Base-by-base conservation (phyloP, 2,888 invertebrate species). In the Hydroisotoma schaefferi region DNA sequence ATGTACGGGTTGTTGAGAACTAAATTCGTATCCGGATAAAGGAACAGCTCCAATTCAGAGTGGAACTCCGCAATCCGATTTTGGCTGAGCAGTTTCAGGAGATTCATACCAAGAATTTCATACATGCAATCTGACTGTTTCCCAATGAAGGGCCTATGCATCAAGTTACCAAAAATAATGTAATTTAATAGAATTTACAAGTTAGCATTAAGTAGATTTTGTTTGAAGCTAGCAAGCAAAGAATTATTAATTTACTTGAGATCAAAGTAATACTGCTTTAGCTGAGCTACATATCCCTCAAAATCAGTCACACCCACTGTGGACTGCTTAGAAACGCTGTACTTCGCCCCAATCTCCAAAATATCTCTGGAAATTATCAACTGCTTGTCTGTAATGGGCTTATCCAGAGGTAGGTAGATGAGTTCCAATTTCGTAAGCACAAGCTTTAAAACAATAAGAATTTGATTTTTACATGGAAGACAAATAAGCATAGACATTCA, bases 201-300 rank as follows among this genome's bases (percentile, higher is more conserved):
- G 33, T 15, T 33, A 15, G 33, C 6, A 10, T 33, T 33, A 33
- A 33, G 15, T 10, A 33, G 15, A 33, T 33, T 33, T 15, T 33
- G 33, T 10, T 10, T 33, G 15, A 33, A 15, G 33, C 6, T 33
- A 33, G 15, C 15, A 10, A 33, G 29, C 25, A 27, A 47, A 8
- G 12, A 55, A 12, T 20, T 29, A 47, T 22, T 5, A 12, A 25
- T 8, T 48, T 63, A 63, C 66, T 27, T 49, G 48, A 63, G 51
- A 18, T 67, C 67, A 55, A 64, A 67, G 53, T 67, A 67, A 33
- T 67, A 67, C 18, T 55, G 55, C 52, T 67, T 67, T 33, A 67
- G 40, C 22, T 64, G 64, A 23, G 61, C 49, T 25, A 67, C 56
- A 48, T 67, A 64, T 1, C 63, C 49, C n/a, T 67, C 67, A 51